These are phyloP conservation scores for Merluccius polli DNA, from an alignment of 2,797 vertebrate genomes.

Conservation along the genomic window DNA sequence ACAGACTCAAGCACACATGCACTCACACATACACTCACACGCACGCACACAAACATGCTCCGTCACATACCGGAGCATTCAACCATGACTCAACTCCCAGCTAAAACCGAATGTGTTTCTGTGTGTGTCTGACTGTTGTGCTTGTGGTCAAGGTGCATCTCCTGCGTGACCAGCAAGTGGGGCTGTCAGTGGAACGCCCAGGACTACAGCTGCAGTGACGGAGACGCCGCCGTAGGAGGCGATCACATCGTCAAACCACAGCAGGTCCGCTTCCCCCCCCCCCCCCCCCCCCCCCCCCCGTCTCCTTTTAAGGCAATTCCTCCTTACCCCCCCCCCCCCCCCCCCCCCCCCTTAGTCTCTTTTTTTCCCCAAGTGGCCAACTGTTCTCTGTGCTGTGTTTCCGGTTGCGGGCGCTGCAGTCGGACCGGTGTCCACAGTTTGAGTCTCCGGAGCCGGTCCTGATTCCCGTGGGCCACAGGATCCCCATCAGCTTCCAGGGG, in stretches of 20 bases:
- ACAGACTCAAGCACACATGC: not conserved
- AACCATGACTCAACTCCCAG: not conserved
- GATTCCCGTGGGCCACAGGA: conserved; percentile 67
- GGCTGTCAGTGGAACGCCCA: conserved; percentile 87
- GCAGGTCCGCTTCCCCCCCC: conserved; percentile 65
- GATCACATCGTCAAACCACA: conserved; percentile 73
- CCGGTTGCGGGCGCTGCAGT: conserved; percentile 39
- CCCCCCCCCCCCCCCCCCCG: not conserved
- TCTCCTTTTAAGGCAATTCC: not conserved
- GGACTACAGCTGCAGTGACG: conserved; percentile 69
- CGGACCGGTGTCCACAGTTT: conserved; percentile 69
- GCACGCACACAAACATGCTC: no score
- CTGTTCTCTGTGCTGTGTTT: not conserved
- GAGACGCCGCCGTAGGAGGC: conserved; percentile 46
- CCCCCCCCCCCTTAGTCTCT: not conserved
- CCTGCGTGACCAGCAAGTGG: conserved; percentile 89
- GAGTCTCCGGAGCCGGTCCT: conserved; percentile 60
- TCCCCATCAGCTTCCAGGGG: conserved; percentile 68
- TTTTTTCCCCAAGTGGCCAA: not conserved
- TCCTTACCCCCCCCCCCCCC: no score
- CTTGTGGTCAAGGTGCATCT: conserved; percentile 79
- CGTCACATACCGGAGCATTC: not conserved
- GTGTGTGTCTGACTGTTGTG: not conserved
- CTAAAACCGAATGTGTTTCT: not conserved
- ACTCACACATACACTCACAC: no score